Percentiles rank a stretch among this genome's conserved stretches.
Evolutionary conservation across 23 tunicate genomes (phyloP).

Genomic region (Phallusia fumigata): DNA sequence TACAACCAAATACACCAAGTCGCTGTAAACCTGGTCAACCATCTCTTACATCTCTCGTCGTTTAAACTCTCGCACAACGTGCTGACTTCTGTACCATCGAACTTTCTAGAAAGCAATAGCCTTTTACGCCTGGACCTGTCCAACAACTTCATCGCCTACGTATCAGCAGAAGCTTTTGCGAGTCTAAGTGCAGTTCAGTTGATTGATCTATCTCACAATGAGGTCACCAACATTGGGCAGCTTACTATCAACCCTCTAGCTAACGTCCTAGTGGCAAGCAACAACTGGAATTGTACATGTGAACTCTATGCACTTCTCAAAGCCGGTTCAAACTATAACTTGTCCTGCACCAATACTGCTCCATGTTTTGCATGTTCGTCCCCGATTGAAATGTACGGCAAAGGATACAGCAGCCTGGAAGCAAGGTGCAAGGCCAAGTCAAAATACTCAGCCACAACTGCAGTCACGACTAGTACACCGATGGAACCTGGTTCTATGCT

Average conservation of each 20-base stretch:
- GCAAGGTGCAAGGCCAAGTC: neutral
- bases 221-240: neutral
- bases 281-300: neutral
- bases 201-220: neutral
- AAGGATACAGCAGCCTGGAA: neutral
- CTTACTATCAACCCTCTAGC: neutral
- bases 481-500: neutral
- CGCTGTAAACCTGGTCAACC: neutral
- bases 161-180: conserved; percentile 2
- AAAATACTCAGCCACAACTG: neutral
- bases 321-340: neutral
- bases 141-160: neutral
- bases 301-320: neutral
- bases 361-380: neutral
- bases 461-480: neutral
- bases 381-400: neutral
- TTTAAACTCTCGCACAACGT: neutral
- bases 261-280: neutral
- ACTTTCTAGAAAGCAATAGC: neutral
- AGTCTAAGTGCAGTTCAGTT: neutral
- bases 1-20: neutral
- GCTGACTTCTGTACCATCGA: neutral
- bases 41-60: neutral
- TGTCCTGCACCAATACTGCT: neutral
- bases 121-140: neutral